phyloP scores from a whole-genome alignment of 2,113 vertebrate genomes.

The Apteryx mantelli region DNA sequence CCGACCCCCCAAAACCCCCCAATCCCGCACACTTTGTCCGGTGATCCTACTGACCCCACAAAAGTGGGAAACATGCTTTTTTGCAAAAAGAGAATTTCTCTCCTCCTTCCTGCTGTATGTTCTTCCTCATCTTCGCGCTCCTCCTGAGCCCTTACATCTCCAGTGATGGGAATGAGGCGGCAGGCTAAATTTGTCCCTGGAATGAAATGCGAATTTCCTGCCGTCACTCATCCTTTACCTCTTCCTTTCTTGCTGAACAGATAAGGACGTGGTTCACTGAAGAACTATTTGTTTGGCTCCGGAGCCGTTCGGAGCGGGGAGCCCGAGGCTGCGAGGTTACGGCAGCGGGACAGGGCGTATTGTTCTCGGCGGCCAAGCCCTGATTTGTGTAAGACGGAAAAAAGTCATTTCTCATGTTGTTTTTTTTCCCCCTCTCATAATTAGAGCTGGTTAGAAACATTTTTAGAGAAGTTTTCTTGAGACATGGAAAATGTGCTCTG shows the following conservation, averaged over 20 bases:
- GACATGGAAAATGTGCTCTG: neutral
- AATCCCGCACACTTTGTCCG: constrained; percentile 1
- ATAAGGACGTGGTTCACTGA: constrained; percentile 17
- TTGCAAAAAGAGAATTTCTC: neutral
- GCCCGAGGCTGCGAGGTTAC: constrained; percentile 13
- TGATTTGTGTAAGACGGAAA: constrained; percentile 38
- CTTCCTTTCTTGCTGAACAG: neutral
- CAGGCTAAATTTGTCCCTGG: constrained; percentile 5
- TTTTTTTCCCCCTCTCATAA: neutral
- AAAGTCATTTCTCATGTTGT: neutral
- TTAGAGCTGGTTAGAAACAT: neutral
- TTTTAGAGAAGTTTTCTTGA: neutral
- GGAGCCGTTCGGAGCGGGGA: neutral
- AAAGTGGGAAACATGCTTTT: neutral
- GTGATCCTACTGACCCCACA: constrained; percentile 1
- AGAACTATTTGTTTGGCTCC: constrained; percentile 1
- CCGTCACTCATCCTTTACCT: neutral
- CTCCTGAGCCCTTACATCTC: neutral
- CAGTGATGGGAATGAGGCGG: neutral
- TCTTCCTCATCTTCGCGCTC: neutral
- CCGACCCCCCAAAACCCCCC: neutral
- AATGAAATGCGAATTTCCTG: constrained; percentile 39
- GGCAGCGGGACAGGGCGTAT: neutral
- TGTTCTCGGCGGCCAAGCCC: constrained; percentile 2
- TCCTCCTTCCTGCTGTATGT: neutral